Evolutionary conservation across 2,113 vertebrate genomes (phyloP), one percentile per base, ranked within the genome.

Genomic region (Sterrhoptilus dennistouni): DNA sequence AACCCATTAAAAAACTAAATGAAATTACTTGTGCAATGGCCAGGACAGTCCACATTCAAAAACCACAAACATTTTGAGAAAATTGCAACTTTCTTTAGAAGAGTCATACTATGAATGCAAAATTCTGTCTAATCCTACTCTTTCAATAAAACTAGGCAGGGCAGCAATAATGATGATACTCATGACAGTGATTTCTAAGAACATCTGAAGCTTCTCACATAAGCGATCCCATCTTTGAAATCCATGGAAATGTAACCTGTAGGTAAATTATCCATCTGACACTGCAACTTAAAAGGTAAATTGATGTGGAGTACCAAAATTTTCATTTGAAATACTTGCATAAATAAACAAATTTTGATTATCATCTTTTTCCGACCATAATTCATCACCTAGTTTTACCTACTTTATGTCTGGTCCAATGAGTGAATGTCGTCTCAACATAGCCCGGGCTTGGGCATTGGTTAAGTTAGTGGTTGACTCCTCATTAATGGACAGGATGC

Each of bases 361-460:
- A 52, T 40, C 36, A 72, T 27, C 10, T 53, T 85, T 57, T 52
- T 92, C 28, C 20, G 50, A 78, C 14, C 6, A 20, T 15, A 84
- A 38, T 28, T 42, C 5, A 44, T 25, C 24, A 77, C 21, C 21
- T 68, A 36, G 14, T 21, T 94, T 77, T 92, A 97, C 97, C 97
- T 98, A 99, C 99, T 98, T 99, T 97, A 99, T 98, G 77, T 99
- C 99, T 20, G 99, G 98, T 91, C 98, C 99, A 47, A 99, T 98
- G 22, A 99, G 99, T 2, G 99, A 99, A 98, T 99, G 99, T 63
- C 98, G 98, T 61, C 99, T 98, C 12, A 99, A 97, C 98, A 99
- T 98, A 77, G 99, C 99, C 2, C 99, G 98, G 6, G 99, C 99
- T 94, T 99, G 99, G 38, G 98, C 99, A 56, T 98, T 99, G 93